Conservation (phyloP, 2,113 vertebrate species). For the Pterocles orientalis region DNA sequence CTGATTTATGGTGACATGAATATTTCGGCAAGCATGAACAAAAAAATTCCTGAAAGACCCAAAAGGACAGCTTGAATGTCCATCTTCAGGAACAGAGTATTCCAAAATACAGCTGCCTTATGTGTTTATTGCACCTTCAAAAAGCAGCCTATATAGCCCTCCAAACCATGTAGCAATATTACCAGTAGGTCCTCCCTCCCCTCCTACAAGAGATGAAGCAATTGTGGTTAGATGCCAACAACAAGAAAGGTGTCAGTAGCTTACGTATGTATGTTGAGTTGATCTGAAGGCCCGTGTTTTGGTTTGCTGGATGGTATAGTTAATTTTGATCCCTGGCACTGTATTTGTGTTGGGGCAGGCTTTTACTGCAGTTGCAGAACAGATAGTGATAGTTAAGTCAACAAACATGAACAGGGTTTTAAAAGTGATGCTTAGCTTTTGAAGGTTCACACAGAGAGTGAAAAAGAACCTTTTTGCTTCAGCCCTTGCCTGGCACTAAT, state of each 20-base stretch:
- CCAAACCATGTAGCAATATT: background rate
- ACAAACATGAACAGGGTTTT: background rate
- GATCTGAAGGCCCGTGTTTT: background rate
- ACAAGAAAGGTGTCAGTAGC: background rate
- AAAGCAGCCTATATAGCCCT: background rate
- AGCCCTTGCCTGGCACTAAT: background rate
- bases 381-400: background rate
- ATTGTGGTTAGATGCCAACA: background rate
- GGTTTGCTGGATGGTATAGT: background rate
- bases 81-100: background rate
- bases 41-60: background rate
- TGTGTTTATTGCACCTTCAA: background rate
- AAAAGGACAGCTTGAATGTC: background rate
- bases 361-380: background rate
- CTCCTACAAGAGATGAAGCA: background rate
- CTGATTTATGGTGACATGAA: background rate
- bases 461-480: background rate
- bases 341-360: background rate
- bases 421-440: background rate
- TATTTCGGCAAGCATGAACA: background rate
- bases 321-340: background rate
- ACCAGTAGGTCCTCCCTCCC: background rate
- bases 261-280: background rate
- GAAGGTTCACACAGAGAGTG: background rate
- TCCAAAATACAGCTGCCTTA: background rate